Evolutionary conservation across 1,140 invertebrate genomes (phyloP).

Genomic region (Colletes latitarsis): DNA sequence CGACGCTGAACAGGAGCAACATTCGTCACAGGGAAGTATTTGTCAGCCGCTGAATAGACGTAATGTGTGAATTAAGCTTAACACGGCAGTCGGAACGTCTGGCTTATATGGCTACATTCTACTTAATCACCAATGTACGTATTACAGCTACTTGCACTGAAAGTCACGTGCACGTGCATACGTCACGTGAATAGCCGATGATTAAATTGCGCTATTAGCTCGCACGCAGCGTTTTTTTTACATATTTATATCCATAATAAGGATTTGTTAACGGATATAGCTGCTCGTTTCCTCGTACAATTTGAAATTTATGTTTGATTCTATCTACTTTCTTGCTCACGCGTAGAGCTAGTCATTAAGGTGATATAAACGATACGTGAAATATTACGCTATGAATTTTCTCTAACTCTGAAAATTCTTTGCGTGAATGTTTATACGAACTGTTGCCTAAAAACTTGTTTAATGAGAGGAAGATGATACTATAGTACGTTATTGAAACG

Average conservation of each 20-base stretch:
- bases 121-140: conserved; percentile 23
- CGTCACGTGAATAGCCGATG: background rate
- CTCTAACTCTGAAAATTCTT: too few relatives aligned
- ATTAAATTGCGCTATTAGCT: background rate
- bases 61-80: conserved; percentile 33
- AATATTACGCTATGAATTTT: too few relatives aligned
- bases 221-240: too few relatives aligned
- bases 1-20: too few relatives aligned
- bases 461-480: too few relatives aligned
- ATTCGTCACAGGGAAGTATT: background rate
- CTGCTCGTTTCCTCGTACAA: background rate
- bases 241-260: too few relatives aligned
- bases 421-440: too few relatives aligned
- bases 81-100: conserved; percentile 20
- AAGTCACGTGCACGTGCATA: background rate
- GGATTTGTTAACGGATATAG: background rate
- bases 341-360: too few relatives aligned
- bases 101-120: conserved; percentile 13
- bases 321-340: too few relatives aligned
- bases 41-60: background rate
- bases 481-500: too few relatives aligned
- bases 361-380: too few relatives aligned
- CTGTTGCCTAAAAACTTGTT: too few relatives aligned
- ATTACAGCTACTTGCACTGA: background rate
- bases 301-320: background rate